Evolutionary conservation across 2,797 vertebrate species (phyloP).

Genomic region (Heliangelus exortis): DNA sequence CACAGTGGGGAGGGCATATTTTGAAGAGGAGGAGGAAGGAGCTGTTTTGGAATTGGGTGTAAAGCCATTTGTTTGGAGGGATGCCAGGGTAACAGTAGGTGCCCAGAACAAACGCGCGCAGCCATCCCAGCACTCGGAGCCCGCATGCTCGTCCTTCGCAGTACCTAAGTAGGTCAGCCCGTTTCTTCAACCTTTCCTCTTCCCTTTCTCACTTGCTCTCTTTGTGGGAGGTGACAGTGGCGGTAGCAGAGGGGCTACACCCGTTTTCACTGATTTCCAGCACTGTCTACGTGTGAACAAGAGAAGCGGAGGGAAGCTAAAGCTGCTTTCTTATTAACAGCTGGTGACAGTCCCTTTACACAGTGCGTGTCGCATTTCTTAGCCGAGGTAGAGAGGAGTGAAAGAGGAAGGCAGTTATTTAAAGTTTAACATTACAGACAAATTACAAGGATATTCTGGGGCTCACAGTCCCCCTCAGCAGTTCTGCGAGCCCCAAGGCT

Average conservation of each 20-base stretch:
- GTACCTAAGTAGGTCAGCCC: conserved; percentile 73
- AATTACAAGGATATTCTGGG: conserved; percentile 69
- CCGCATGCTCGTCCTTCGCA: conserved; percentile 71
- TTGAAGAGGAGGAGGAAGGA: conserved; percentile 76
- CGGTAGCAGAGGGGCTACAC: conserved; percentile 72
- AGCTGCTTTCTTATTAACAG: conserved; percentile 80
- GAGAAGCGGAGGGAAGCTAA: conserved; percentile 55
- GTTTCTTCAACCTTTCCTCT: conserved; percentile 73
- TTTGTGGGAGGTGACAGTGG: conserved; percentile 71
- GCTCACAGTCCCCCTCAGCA: conserved; percentile 56
- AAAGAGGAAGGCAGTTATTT: conserved; percentile 61
- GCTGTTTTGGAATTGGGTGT: conserved; percentile 74
- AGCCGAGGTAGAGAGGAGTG: conserved; percentile 66
- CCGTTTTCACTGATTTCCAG: conserved; percentile 74
- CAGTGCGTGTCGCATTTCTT: conserved; percentile 71
- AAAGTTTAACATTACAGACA: conserved; percentile 65
- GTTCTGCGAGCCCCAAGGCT: conserved; percentile 29
- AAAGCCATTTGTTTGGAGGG: conserved; percentile 74
- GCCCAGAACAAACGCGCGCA: conserved; percentile 69
- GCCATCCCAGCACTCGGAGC: conserved; percentile 63
- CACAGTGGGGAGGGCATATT: conserved; percentile 69
- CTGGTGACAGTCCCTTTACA: conserved; percentile 71
- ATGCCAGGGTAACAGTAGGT: conserved; percentile 74
- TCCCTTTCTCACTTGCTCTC: conserved; percentile 73
- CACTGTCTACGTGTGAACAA: conserved; percentile 64